These are phyloP conservation scores for Nothocercus nigrocapillus DNA, from an alignment of 2,113 vertebrate genomes.

Conservation along the genomic window DNA sequence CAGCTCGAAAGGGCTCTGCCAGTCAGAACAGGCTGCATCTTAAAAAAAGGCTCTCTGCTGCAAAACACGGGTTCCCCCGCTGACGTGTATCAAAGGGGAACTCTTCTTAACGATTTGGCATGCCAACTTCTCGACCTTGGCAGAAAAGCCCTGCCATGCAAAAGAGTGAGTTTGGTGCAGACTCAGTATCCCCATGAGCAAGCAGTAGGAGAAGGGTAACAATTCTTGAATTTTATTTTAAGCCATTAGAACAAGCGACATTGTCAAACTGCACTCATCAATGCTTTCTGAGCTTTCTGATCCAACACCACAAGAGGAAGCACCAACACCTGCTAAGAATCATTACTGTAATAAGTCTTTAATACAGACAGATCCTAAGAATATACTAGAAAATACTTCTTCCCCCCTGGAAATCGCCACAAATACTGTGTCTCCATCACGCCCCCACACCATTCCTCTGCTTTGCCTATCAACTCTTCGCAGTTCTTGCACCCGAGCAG, in stretches of 20 bases:
- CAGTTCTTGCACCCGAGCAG: not conserved
- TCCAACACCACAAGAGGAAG: not conserved
- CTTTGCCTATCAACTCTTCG: rapidly evolving
- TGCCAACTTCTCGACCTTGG: not conserved
- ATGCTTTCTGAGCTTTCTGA: not conserved
- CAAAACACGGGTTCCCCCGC: not conserved
- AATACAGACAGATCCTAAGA: not conserved
- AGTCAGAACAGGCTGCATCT: not conserved
- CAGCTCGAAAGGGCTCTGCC: not conserved
- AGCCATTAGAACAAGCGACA: not conserved
- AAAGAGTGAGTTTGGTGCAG: not conserved
- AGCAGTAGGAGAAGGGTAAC: not conserved
- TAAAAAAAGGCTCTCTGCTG: not conserved
- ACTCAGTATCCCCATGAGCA: not conserved
- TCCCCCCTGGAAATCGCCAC: not conserved
- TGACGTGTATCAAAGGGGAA: not conserved
- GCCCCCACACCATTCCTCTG: not conserved
- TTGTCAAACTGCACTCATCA: not conserved
- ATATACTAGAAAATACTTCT: not conserved
- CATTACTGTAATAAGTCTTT: not conserved
- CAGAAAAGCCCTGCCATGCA: not conserved
- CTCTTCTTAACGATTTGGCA: not conserved
- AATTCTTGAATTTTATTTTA: not conserved
- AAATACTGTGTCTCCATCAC: not conserved
- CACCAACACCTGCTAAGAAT: not conserved